Evolutionary conservation across 2,113 vertebrate genomes (phyloP), one percentile per base, ranked within the genome.

Genomic region (Cercocebus atys): DNA sequence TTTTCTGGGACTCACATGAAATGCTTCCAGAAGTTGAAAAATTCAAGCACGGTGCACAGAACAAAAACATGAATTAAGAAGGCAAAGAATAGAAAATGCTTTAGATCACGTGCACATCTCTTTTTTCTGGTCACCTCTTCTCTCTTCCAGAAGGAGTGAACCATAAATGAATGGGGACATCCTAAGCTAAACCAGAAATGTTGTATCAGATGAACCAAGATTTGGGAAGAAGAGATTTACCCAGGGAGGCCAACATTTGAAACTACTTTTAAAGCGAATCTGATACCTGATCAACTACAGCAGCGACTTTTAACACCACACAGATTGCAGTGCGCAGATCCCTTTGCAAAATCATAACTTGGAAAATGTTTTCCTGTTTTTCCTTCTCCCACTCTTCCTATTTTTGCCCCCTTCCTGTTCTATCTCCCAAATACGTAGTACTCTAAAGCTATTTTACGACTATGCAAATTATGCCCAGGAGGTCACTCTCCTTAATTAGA

Each of bases 141-240:
- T 95, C 55, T 78, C 47, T 96, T 78, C 40, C 64, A 92, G 78
- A 45, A 61, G 35, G 76, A 80, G n/a, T 90, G 32, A 90, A 78
- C 61, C 88, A 81, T 43, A 91, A 86, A 73, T 47, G 5, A 81
- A 83, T 55, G 22, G 32, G 66, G n/a, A 43, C 22, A 81, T 70
- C n/a, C 25, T 81, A 81, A 81, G 57, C 35, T 97, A 94, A 86
- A 94, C 30, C 78, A 64, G 47, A 35, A 90, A 30, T 88, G 18
- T 38, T 83, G 8, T 55, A 70, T 70, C 23, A 78, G 35, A 72
- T 38, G 40, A 90, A 90, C 10, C 32, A 94, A 75, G 66, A 55
- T 59, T 82, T 90, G 22, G 7, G 8, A 79, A 92, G 32, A 95
- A 91, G 18, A 96, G 40, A 79, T 22, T 95, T 70, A 92, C 16